Percentiles rank a stretch among this genome's conserved stretches.
Conservation (phyloP, 2,888 invertebrate species). For the Latheticus oryzae region DNA sequence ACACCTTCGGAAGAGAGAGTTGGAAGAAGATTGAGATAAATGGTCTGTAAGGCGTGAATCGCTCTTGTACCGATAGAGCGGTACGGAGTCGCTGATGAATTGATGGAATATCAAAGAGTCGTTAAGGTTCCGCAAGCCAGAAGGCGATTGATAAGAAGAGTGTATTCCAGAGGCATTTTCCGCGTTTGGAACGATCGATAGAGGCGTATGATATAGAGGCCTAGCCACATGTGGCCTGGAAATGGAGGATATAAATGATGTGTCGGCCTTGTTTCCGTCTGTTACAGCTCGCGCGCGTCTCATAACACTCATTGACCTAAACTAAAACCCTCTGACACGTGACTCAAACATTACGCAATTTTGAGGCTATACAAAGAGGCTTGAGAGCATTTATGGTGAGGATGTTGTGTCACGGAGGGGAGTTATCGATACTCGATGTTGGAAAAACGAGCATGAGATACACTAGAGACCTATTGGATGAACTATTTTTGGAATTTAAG, state of each 20-base stretch:
- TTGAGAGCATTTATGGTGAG: constrained; percentile 6
- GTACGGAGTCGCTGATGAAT: constrained; percentile 48
- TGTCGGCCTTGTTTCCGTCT: constrained; percentile 54
- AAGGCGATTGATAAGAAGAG: constrained; percentile 49
- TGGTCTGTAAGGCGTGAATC: constrained; percentile 48
- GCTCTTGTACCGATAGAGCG: constrained; percentile 39
- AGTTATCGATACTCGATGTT: constrained; percentile 45
- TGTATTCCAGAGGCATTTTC: constrained; percentile 39
- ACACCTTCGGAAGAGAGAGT: constrained; percentile 49
- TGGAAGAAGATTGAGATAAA: constrained; percentile 52
- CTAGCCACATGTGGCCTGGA: constrained; percentile 52
- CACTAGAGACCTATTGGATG: constrained; percentile 54
- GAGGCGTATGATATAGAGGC: constrained; percentile 50
- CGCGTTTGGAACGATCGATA: constrained; percentile 26
- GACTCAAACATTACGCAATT: neutral
- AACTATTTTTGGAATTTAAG: constrained; percentile 52
- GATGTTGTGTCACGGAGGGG: constrained; percentile 29
- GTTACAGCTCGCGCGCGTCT: constrained; percentile 53
- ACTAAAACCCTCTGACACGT: constrained; percentile 4
- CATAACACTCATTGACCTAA: constrained; percentile 54
- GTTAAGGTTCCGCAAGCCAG: constrained; percentile 47
- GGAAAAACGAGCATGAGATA: constrained; percentile 39
- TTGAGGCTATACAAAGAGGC: neutral
- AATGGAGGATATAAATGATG: constrained; percentile 55
- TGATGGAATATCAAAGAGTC: constrained; percentile 56